These are phyloP conservation scores for Eupithecia vulgata DNA, from an alignment of 2,888 invertebrate species.

Conservation along the genomic window DNA sequence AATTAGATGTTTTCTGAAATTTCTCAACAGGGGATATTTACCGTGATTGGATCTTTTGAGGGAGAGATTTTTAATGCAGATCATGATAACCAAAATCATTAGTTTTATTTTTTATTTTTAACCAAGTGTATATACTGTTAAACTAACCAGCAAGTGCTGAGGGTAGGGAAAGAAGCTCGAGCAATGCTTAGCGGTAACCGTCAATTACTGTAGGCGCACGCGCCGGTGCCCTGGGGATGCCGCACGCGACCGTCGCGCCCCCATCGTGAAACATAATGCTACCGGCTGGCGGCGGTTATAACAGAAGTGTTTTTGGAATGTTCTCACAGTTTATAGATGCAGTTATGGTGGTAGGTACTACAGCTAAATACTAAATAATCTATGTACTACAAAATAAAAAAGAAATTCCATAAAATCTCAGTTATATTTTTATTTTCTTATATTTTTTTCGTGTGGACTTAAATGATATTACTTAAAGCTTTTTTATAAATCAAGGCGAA, in stretches of 20 bases:
- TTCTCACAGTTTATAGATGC: constrained; percentile 22
- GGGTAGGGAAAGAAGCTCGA: constrained; percentile 66
- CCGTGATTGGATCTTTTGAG: no score
- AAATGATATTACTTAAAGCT: no score
- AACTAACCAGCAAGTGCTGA: not conserved
- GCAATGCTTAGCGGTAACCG: constrained; percentile 64
- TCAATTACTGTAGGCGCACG: constrained; percentile 73
- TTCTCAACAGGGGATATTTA: no score
- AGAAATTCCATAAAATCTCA: no score
- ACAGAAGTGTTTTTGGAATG: constrained; percentile 26
- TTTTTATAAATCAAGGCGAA: no score
- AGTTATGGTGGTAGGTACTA: not conserved
- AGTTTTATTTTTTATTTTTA: not conserved
- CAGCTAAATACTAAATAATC: no score
- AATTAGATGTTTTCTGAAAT: no score
- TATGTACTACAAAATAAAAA: no score
- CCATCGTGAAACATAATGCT: constrained; percentile 71
- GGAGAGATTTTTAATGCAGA: no score
- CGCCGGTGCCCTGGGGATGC: constrained; percentile 70
- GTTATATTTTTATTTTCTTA: no score
- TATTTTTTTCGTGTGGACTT: no score
- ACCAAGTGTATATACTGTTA: not conserved
- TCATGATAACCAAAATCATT: no score
- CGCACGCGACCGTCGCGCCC: constrained; percentile 72
- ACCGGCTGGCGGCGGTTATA: constrained; percentile 38